Evolutionary conservation across 2,888 invertebrate genomes (phyloP).

Genomic region (Nephrotoma guestfalica): DNA sequence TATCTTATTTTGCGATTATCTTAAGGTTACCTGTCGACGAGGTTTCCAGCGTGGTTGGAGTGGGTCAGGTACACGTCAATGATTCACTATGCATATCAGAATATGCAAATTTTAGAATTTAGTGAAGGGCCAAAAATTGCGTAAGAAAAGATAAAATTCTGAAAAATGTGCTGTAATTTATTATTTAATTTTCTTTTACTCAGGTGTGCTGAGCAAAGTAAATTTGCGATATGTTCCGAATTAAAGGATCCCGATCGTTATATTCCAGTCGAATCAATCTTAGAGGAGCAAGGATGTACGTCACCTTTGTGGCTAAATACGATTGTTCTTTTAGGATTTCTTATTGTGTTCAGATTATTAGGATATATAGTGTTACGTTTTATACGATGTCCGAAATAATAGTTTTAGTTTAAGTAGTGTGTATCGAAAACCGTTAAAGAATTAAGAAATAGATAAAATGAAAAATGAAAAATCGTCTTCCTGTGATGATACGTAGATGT

Average conservation of each 20-base stretch:
- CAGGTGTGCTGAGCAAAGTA: slow-evolving; percentile 53
- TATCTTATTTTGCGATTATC: slow-evolving; percentile 2
- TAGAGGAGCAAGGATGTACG: slow-evolving; percentile 48
- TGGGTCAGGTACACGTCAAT: slow-evolving; percentile 63
- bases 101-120: slow-evolving; percentile 67
- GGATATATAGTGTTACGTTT: slow-evolving; percentile 60
- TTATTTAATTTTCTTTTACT: slow-evolving; percentile 13
- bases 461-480: neutral
- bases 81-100: slow-evolving; percentile 68
- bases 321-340: slow-evolving; percentile 50
- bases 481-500: neutral
- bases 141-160: slow-evolving; percentile 33
- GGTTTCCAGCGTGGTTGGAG: slow-evolving; percentile 55
- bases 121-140: slow-evolving; percentile 49
- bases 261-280: slow-evolving; percentile 50
- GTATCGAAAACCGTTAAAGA: neutral
- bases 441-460: neutral
- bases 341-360: slow-evolving; percentile 52
- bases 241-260: slow-evolving; percentile 20
- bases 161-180: neutral
- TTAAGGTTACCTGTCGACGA: slow-evolving; percentile 52
- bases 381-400: slow-evolving; percentile 47
- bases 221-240: slow-evolving; percentile 42
- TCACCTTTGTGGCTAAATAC: slow-evolving; percentile 61
- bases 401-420: neutral